These are phyloP conservation scores for Drosophila crucigera DNA, from an alignment of 2,888 invertebrate genomes.

Conservation along the genomic window DNA sequence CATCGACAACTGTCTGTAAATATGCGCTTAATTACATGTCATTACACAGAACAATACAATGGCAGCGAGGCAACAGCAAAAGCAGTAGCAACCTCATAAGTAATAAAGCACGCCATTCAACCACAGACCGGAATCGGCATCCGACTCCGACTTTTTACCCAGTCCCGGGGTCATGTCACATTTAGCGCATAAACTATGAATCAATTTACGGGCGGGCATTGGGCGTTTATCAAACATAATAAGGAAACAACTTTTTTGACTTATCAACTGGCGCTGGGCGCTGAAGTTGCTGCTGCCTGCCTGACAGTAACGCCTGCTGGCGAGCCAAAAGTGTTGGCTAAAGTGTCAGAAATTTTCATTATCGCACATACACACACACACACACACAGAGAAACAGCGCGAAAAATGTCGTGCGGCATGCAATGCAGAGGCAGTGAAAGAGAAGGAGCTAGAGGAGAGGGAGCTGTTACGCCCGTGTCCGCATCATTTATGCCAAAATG, in stretches of 20 bases:
- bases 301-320: conserved; percentile 67
- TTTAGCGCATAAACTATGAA: conserved; percentile 81
- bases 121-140: conserved; percentile 58
- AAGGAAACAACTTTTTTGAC: conserved; percentile 79
- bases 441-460: conserved; percentile 38
- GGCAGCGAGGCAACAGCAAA: conserved; percentile 26
- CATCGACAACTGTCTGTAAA: conserved; percentile 73
- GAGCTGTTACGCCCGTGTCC: conserved; percentile 66
- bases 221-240: conserved; percentile 78
- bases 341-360: conserved; percentile 81
- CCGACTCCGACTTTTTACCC: conserved; percentile 30
- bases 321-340: conserved; percentile 77
- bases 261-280: conserved; percentile 66
- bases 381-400: conserved; percentile 28
- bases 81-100: conserved; percentile 65
- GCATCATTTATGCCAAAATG: conserved; percentile 79
- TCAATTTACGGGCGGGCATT: conserved; percentile 72
- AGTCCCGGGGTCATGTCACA: conserved; percentile 76
- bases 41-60: conserved; percentile 72
- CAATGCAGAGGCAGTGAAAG: conserved; percentile 61
- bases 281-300: conserved; percentile 49
- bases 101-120: conserved; percentile 72
- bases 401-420: conserved; percentile 79
- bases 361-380: conserved; percentile 59
- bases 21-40: conserved; percentile 84